phyloP scores from a whole-genome alignment of 2,888 invertebrate genomes.

The Pollenia angustigena region DNA sequence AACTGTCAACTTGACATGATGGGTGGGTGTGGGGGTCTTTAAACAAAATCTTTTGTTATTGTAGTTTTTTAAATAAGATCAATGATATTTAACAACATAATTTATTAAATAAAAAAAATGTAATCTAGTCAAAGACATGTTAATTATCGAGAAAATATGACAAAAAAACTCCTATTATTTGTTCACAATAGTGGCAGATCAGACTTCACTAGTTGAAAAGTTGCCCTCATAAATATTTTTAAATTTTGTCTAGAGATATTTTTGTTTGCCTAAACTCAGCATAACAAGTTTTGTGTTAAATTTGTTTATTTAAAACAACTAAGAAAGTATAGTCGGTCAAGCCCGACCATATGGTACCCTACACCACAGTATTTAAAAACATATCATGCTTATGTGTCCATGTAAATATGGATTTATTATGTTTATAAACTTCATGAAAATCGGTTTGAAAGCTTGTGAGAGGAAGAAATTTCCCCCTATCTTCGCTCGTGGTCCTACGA shows the following conservation, averaged over 20 bases:
- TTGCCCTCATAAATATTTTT: not conserved
- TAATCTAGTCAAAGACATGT: conserved; percentile 23
- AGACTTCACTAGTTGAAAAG: too few relatives aligned
- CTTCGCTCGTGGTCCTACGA: too few relatives aligned
- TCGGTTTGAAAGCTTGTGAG: too few relatives aligned
- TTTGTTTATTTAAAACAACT: not conserved
- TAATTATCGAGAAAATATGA: conserved; percentile 1
- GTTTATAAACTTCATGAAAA: too few relatives aligned
- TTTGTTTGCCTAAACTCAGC: not conserved
- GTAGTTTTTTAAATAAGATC: not conserved
- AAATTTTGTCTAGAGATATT: not conserved
- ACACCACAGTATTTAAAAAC: too few relatives aligned
- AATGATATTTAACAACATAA: conserved; percentile 51
- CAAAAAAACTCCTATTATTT: not conserved
- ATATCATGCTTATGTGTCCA: too few relatives aligned
- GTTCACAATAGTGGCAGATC: too few relatives aligned
- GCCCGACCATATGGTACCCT: too few relatives aligned
- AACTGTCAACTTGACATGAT: conserved; percentile 51
- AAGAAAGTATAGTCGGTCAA: too few relatives aligned
- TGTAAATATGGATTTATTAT: too few relatives aligned
- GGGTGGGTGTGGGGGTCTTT: conserved; percentile 46
- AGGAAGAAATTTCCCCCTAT: too few relatives aligned
- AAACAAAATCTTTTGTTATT: not conserved
- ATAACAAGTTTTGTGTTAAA: not conserved
- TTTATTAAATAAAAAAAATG: conserved; percentile 44